Base-by-base conservation (phyloP, 2,113 vertebrate species). In the Heterochromis multidens region DNA sequence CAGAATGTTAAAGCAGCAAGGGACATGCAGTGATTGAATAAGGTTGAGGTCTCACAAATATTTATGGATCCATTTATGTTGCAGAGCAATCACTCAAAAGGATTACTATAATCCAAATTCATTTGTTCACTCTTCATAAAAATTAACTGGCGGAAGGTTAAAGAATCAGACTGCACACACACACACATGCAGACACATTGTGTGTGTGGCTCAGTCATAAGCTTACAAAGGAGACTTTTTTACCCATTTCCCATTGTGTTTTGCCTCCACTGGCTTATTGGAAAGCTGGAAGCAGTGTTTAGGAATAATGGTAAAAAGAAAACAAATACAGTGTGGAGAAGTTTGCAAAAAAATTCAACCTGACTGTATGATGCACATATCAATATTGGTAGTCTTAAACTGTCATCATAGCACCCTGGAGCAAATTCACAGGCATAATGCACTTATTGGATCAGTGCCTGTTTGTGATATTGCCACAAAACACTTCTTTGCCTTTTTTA, bases 11-110 rank as follows among this genome's bases (percentile, higher is more conserved):
- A 80, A 74, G 46, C 49, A 79, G n/a, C 40, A 62, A 77, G 43
- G 35, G 60, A 54, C n/a, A 11, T 27, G 59, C 17, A 19, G 63
- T 77, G 58, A 19, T 4, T 27, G 65, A 35, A 54, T 40, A 85
- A 62, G 57, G 74, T 85, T 61, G 86, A 62, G 57, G 74, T 91
- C 52, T 58, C 29, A 54, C 70, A 74, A 74, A 74, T 54, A 54
- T 74, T 54, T 49, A 74, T 52, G 70, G 70, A 33, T 54, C 31
- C 46, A 31, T 74, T 74, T 54, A 74, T 33, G 0, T 54, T 74
- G 70, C 46, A 54, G 70, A 31, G 6, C 70, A 74, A 19, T 49
- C 70, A 74, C n/a, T 74, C 70, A 74, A 54, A 74, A 74, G 46
- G 70, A 74, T 74, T 54, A 49, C 46, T 74, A n/a, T 80, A 72